Base-by-base conservation (phyloP, 2,113 vertebrate species). In the Chaetodon auriga region DNA sequence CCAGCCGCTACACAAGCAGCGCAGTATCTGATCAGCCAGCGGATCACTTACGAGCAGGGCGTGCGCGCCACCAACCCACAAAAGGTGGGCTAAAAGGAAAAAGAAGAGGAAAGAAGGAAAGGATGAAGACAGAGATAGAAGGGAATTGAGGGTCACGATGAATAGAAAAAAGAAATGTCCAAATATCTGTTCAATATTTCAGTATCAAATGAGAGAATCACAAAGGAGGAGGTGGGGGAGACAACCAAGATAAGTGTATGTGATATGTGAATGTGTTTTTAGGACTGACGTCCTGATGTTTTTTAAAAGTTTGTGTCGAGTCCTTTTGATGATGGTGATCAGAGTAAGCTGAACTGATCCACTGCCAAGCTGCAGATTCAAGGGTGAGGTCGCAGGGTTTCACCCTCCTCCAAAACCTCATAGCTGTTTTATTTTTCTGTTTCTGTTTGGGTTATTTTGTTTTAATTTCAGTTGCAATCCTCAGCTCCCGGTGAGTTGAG, bases 21-120 rank as follows among this genome's bases (percentile, higher is more conserved):
- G 60, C 97, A 98, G 95, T 98, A 98, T 95, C 96, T 98, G 93
- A 98, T 98, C 96, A 97, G 97, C 95, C 97, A 98, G 95, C 94
- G 97, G 94, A 97, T 98, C 95, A 97, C 97, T 41, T 98, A 98
- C 68, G 97, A 98, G 97, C 97, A 98, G 93, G 96, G 97, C 76
- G 97, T 98, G 90, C 95, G 97, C 36, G 97, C 97, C 89, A 97
- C 96, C 94, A 98, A 98, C 94, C 97, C 97, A 69, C 97, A 98
- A 93, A 98, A 98, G 93, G 97, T 98, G 95, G 97, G 97, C 90
- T 98, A 97, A 95, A 90, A 83, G 54, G 84, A 83, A 81, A 90
- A 82, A 80, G 83, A 76, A 91, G 92, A 93, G 87, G 83, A 92
- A 55, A 78, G 89, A 89, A 88, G 81, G 82, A 92, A 93, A 93